These are phyloP conservation scores for Magallana ariakensis DNA, from an alignment of 1,140 invertebrate species.

Conservation along the genomic window DNA sequence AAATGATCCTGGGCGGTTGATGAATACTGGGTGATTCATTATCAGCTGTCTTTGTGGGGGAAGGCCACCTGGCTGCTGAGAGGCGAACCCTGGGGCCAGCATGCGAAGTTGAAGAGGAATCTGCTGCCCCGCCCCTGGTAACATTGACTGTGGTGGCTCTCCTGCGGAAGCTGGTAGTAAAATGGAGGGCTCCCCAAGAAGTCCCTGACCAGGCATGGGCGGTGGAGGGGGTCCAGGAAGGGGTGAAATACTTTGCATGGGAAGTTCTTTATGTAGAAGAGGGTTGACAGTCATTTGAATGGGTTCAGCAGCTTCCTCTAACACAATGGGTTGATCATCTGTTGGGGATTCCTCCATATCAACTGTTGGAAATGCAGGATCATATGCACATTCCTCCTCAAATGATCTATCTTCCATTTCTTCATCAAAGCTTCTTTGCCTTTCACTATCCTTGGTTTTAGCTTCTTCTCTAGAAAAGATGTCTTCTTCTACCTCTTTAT, in stretches of 20 bases:
- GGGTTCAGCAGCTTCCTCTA: constrained; percentile 10
- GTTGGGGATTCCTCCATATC: constrained; percentile 52
- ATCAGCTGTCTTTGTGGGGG: constrained; percentile 49
- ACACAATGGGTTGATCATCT: constrained; percentile 22
- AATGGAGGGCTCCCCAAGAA: constrained; percentile 52
- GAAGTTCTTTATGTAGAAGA: constrained; percentile 32
- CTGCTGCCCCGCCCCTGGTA: constrained; percentile 39
- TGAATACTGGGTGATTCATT: constrained; percentile 54
- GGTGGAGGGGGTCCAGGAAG: constrained; percentile 27
- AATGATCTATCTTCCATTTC: background rate
- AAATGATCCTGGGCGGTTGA: constrained; percentile 55
- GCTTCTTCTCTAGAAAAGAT: background rate
- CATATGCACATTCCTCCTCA: constrained; percentile 42
- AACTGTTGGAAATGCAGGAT: constrained; percentile 58
- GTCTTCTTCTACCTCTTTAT: constrained; percentile 11
- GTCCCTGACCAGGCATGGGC: constrained; percentile 43
- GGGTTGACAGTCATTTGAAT: background rate
- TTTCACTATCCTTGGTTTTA: background rate
- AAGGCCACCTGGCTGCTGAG: constrained; percentile 39
- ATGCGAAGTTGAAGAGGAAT: constrained; percentile 47
- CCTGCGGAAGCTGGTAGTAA: constrained; percentile 39
- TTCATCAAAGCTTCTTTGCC: background rate
- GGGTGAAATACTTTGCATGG: constrained; percentile 49
- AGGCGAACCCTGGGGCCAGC: constrained; percentile 43
- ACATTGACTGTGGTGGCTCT: constrained; percentile 40